phyloP scores from a whole-genome alignment of 2,113 vertebrate genomes.

The Tympanuchus pallidicinctus region DNA sequence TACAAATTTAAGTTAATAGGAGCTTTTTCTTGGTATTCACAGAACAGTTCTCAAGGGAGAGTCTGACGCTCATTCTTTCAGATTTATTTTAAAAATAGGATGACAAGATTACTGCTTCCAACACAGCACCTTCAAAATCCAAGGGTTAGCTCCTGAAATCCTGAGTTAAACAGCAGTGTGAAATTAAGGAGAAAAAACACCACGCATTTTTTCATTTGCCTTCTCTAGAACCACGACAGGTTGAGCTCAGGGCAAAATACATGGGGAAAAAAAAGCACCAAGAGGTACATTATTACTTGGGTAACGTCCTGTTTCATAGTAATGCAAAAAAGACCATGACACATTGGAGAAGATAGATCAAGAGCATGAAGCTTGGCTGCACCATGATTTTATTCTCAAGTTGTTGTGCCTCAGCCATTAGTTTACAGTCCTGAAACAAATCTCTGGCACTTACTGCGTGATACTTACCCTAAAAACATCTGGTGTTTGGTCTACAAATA shows the following conservation, averaged over 20 bases:
- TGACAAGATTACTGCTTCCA: background rate
- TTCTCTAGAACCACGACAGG: background rate
- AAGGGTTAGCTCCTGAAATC: background rate
- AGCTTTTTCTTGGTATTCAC: background rate
- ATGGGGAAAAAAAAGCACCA: background rate
- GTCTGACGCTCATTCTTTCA: background rate
- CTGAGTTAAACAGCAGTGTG: background rate
- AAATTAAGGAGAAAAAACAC: background rate
- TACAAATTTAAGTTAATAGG: background rate
- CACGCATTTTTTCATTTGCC: background rate
- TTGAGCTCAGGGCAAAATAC: background rate
- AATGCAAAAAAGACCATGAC: background rate
- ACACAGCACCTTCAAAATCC: background rate
- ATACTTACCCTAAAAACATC: background rate
- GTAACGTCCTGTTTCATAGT: background rate
- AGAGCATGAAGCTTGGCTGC: background rate
- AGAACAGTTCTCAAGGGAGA: background rate
- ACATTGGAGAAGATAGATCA: background rate
- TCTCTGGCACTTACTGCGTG: background rate
- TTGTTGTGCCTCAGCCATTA: background rate
- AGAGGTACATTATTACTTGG: background rate
- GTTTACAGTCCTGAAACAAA: background rate
- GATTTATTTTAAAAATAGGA: background rate
- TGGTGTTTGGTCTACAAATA: background rate
- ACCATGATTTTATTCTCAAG: background rate